phyloP scores from a whole-genome alignment of 2,113 vertebrate species.

The Elephantulus edwardii region DNA sequence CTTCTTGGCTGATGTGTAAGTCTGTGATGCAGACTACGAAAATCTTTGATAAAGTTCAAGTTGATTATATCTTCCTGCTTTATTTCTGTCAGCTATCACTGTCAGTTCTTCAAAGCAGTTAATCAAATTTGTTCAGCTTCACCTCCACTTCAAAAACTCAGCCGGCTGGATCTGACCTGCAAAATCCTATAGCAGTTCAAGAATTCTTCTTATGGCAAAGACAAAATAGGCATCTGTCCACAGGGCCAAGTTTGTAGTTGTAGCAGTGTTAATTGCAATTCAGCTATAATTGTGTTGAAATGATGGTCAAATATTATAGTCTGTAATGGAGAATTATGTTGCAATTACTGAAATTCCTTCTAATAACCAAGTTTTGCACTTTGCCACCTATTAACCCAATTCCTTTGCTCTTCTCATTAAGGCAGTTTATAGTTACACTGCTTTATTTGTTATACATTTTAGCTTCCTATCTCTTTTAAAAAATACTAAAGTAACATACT shows the following conservation, averaged over 20 bases:
- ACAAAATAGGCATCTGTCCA: background rate
- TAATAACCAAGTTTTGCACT: background rate
- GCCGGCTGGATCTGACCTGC: background rate
- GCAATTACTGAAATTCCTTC: background rate
- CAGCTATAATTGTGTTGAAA: background rate
- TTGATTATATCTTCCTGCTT: background rate
- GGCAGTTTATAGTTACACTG: background rate
- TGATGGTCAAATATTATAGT: background rate
- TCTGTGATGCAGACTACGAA: background rate
- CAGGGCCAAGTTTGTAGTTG: background rate
- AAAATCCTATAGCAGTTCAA: background rate
- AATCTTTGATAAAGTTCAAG: background rate
- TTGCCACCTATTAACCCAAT: background rate
- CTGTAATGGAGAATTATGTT: background rate
- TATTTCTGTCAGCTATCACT: background rate
- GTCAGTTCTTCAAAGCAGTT: constrained; percentile 14
- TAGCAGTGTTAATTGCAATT: background rate
- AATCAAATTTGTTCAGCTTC: constrained; percentile 31
- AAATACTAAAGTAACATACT: too few relatives aligned
- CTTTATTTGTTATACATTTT: background rate
- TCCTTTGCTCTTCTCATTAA: background rate
- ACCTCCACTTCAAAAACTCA: background rate
- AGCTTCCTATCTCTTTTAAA: background rate
- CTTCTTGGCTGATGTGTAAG: background rate
- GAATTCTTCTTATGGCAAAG: constrained; percentile 6